Percentiles rank a stretch among this genome's conserved stretches.
Conservation (phyloP, 2,888 invertebrate genomes). For the Noctua comes region DNA sequence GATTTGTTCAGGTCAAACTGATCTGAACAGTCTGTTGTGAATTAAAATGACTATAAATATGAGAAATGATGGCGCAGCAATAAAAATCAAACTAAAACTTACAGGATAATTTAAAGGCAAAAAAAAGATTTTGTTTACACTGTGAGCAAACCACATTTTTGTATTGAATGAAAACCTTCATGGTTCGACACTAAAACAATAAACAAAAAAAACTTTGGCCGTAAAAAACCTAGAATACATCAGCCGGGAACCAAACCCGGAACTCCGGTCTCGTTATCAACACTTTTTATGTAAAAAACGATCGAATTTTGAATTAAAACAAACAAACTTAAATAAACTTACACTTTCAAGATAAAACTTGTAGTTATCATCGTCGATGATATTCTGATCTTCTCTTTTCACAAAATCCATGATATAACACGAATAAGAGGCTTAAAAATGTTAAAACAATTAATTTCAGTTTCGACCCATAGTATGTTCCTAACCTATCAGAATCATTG, state of each 20-base stretch:
- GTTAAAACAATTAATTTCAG: constrained; percentile 55
- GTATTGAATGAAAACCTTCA: background rate
- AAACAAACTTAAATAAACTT: constrained; percentile 67
- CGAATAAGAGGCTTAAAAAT: constrained; percentile 40
- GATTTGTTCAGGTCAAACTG: background rate
- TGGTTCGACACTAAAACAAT: background rate
- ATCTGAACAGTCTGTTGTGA: background rate
- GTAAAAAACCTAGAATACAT: constrained; percentile 33
- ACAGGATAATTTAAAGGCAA: background rate
- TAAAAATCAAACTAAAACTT: background rate
- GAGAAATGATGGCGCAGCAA: background rate
- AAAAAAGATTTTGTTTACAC: constrained; percentile 16
- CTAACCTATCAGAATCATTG: constrained; percentile 79
- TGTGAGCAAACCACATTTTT: background rate
- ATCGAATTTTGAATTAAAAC: constrained; percentile 56
- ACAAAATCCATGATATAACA: constrained; percentile 84
- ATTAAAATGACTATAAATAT: background rate
- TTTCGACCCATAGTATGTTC: constrained; percentile 70
- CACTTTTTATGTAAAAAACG: constrained; percentile 64
- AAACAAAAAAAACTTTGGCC: background rate
- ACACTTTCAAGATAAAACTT: constrained; percentile 85
- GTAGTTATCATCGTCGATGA: constrained; percentile 83
- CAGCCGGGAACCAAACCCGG: constrained; percentile 56
- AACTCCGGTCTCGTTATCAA: constrained; percentile 52
- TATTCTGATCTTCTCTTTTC: constrained; percentile 84